Conservation (phyloP, 1,140 invertebrate genomes). For the Anoplolepis gracilipes region DNA sequence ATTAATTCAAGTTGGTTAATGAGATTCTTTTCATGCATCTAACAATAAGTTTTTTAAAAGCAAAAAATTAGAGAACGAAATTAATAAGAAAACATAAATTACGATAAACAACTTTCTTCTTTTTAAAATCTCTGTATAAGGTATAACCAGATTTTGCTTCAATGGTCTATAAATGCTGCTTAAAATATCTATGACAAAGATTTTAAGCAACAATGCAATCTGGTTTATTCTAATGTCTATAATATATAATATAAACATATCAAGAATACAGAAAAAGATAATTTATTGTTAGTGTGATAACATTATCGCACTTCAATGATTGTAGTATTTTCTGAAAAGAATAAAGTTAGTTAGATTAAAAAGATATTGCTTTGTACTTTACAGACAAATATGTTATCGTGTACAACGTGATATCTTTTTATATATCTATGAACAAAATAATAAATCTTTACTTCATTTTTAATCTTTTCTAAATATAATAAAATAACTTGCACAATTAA, state of each 20-base stretch:
- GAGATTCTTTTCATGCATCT: too few species aligned
- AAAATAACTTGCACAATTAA: not conserved
- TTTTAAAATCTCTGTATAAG: not conserved
- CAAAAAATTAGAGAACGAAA: not conserved
- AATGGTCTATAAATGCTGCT: not conserved
- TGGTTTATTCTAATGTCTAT: not conserved
- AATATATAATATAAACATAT: not conserved
- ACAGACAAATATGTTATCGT: not conserved
- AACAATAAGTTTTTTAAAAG: too few species aligned
- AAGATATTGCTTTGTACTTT: not conserved
- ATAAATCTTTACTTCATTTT: constrained; percentile 5
- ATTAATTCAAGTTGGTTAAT: too few species aligned
- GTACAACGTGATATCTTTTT: not conserved
- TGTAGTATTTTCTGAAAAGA: not conserved
- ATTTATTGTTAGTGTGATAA: constrained; percentile 17
- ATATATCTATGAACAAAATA: not conserved
- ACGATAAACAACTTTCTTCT: not conserved
- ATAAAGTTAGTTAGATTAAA: not conserved
- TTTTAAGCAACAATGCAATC: not conserved
- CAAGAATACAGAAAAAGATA: not conserved
- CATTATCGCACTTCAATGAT: not conserved
- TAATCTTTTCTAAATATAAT: not conserved
- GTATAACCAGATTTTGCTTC: not conserved
- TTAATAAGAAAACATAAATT: not conserved
- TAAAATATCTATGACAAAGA: not conserved